phyloP scores from a whole-genome alignment of 2,797 vertebrate species.

The Octomys mimax region DNA sequence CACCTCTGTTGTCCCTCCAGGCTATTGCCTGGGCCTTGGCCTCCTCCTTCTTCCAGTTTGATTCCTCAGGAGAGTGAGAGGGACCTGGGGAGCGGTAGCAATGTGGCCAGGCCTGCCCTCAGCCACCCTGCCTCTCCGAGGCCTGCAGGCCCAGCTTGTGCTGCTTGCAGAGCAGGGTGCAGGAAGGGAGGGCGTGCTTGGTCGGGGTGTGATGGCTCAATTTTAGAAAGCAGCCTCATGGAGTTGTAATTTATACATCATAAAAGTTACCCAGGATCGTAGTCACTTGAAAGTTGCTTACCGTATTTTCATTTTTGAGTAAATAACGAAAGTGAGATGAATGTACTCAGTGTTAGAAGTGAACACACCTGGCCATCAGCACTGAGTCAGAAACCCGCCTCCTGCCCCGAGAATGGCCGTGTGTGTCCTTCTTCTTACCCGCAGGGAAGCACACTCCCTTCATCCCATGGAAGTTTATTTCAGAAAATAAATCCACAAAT shows the following conservation, averaged over 20 bases:
- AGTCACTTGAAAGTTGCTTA: constrained; percentile 27
- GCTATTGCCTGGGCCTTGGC: background rate
- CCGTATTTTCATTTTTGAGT: background rate
- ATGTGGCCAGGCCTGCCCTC: fast-evolving
- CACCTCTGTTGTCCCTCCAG: background rate
- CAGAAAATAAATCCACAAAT: background rate
- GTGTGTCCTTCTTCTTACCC: background rate
- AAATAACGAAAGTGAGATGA: background rate
- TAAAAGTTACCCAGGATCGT: background rate
- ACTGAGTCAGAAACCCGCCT: background rate
- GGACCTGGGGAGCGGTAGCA: background rate
- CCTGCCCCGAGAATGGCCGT: background rate
- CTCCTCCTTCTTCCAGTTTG: background rate
- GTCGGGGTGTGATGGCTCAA: background rate
- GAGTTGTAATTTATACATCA: background rate
- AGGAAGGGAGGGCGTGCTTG: too few species aligned
- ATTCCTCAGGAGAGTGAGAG: background rate
- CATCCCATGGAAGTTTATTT: background rate
- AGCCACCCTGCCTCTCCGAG: background rate
- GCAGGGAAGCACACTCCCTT: too few species aligned
- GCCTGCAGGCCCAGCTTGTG: background rate
- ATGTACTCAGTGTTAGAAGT: background rate
- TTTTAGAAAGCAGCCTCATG: background rate
- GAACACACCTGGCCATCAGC: background rate
- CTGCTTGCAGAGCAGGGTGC: background rate